phyloP scores from a whole-genome alignment of 2,113 vertebrate species.

The Paradisaea rubra region DNA sequence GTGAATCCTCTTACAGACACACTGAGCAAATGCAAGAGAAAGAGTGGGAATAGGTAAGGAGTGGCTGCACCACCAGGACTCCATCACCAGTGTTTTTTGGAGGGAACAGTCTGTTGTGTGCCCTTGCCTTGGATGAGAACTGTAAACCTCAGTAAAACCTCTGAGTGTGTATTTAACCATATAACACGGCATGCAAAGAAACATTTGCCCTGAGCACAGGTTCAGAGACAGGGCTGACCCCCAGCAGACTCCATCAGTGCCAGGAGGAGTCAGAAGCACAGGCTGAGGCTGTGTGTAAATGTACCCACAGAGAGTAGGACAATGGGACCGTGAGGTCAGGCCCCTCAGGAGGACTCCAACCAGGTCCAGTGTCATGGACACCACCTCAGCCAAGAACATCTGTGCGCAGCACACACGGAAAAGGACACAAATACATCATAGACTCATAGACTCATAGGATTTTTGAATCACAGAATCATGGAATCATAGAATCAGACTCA shows the following conservation, averaged over 20 bases:
- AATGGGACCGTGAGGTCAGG: rapidly evolving
- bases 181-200: rapidly evolving
- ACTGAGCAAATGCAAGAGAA: not conserved
- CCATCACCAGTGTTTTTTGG: not conserved
- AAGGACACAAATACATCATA: not conserved
- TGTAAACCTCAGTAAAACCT: not conserved
- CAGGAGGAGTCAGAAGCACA: not conserved
- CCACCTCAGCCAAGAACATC: not conserved
- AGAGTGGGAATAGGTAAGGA: not conserved
- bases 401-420: not conserved
- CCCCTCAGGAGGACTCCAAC: not conserved
- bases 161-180: not conserved
- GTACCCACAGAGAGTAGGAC: not conserved
- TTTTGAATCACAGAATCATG: not conserved
- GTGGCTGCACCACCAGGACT: not conserved
- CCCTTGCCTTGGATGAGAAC: not conserved
- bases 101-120: not conserved
- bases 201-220: not conserved
- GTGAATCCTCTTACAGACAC: not conserved
- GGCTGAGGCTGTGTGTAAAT: not conserved
- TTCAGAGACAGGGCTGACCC: not conserved
- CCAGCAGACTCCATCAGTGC: not conserved
- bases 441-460: rapidly evolving
- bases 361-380: not conserved
- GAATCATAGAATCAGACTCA: not conserved